These are phyloP conservation scores for Lycocorax pyrrhopterus DNA, from an alignment of 2,113 vertebrate genomes.

Conservation along the genomic window DNA sequence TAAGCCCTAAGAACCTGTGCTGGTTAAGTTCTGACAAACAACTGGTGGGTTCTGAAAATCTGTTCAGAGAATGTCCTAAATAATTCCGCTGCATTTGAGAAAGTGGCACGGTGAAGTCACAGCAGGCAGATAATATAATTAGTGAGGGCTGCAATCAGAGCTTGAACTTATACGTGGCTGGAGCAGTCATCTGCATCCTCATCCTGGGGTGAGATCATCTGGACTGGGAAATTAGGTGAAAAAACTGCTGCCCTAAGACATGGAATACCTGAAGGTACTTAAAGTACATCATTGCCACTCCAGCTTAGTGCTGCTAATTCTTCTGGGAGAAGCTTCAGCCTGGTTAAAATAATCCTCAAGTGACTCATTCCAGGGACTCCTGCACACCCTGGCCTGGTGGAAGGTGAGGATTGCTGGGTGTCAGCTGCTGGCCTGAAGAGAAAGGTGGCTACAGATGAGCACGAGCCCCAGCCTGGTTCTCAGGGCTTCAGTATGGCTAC, in stretches of 20 bases:
- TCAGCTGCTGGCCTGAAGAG: background rate
- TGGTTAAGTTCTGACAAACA: background rate
- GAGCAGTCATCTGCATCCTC: background rate
- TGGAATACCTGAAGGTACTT: background rate
- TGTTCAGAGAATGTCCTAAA: background rate
- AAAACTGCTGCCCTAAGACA: background rate
- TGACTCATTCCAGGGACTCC: background rate
- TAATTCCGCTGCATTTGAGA: background rate
- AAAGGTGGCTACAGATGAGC: background rate
- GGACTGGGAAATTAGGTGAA: background rate
- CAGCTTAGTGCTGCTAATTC: background rate
- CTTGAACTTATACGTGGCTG: background rate
- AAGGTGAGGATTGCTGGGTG: background rate
- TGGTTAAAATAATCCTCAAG: background rate
- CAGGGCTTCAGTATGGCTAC: background rate
- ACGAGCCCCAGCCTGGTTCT: background rate
- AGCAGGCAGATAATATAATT: background rate
- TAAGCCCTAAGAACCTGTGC: background rate
- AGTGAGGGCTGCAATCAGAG: background rate
- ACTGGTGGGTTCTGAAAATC: background rate
- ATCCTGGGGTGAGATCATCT: background rate
- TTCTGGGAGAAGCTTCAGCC: background rate
- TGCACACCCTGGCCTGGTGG: background rate
- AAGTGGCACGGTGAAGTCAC: background rate
- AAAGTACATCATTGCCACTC: background rate